phyloP scores from a whole-genome alignment of 2,113 vertebrate genomes.

The Glaucidium brasilianum region DNA sequence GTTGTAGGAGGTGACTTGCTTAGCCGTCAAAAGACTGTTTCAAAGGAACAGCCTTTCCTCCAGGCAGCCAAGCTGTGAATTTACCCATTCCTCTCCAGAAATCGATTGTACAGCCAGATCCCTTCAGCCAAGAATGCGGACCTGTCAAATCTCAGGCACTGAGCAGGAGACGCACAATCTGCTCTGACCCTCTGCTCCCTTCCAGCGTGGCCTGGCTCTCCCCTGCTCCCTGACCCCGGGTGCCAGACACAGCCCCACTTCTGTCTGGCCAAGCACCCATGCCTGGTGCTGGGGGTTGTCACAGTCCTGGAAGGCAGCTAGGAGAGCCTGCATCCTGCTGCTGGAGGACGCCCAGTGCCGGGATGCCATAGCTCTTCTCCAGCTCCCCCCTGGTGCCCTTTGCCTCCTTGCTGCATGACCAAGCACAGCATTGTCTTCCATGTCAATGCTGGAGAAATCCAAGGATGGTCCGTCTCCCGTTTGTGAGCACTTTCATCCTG shows the following conservation, averaged over 20 bases:
- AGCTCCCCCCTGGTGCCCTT: background rate
- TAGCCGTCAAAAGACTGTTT: background rate
- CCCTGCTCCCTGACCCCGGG: background rate
- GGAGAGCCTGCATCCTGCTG: background rate
- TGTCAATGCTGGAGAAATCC: fast-evolving
- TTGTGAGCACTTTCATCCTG: background rate
- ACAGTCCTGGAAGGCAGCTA: background rate
- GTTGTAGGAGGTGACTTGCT: background rate
- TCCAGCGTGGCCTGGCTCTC: background rate
- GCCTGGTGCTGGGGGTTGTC: background rate
- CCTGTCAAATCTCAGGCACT: slow-evolving; percentile 36
- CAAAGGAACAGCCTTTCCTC: background rate
- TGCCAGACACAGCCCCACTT: background rate
- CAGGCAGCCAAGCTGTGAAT: background rate
- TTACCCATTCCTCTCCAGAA: background rate
- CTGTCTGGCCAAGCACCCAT: background rate
- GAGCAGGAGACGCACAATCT: background rate
- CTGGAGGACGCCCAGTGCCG: background rate
- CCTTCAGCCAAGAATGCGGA: slow-evolving; percentile 54
- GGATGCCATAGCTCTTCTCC: too few species aligned
- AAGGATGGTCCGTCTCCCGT: fast-evolving
- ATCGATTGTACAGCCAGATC: background rate
- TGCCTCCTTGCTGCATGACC: background rate
- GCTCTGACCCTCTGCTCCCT: slow-evolving; percentile 44
- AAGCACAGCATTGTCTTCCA: fast-evolving